Percentiles rank a stretch among this genome's conserved stretches.
Evolutionary conservation across 2,797 vertebrate species (phyloP).

Genomic region (Bovichtus variegatus): DNA sequence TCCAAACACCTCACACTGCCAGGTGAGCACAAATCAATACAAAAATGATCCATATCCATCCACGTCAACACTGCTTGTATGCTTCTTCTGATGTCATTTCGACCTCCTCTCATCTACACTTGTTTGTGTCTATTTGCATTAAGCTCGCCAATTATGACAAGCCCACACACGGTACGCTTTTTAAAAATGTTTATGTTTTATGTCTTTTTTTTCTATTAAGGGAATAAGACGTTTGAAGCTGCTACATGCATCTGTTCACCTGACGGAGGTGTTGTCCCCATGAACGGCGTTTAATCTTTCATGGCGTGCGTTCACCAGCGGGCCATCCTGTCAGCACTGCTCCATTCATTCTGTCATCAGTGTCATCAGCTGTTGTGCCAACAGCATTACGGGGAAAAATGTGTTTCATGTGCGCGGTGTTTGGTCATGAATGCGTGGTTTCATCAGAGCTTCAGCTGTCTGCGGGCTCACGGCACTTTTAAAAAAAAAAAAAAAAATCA

Average conservation of each 20-base stretch:
- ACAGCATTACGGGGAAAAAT: slow-evolving; percentile 10
- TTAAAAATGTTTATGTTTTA: not conserved
- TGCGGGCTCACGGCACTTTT: not conserved
- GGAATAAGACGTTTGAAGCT: not conserved
- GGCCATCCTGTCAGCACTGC: slow-evolving; percentile 47
- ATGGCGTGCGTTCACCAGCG: slow-evolving; percentile 11
- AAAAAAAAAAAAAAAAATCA: slow-evolving; percentile 4
- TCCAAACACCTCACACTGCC: not conserved
- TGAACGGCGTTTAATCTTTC: slow-evolving; percentile 38
- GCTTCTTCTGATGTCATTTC: not conserved
- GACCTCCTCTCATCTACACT: not conserved
- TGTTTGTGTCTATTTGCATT: not conserved
- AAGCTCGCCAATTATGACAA: not conserved
- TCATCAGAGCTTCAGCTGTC: slow-evolving; percentile 19
- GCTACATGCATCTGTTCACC: slow-evolving; percentile 45
- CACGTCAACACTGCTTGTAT: not conserved
- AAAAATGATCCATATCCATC: slow-evolving; percentile 13
- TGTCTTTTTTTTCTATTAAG: not conserved
- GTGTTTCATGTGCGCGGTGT: slow-evolving; percentile 3
- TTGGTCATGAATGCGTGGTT: slow-evolving; percentile 3
- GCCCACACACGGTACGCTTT: not conserved
- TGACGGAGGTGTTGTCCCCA: slow-evolving; percentile 18
- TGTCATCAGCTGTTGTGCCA: slow-evolving; percentile 48
- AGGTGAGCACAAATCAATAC: slow-evolving; percentile 11
- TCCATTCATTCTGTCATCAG: slow-evolving; percentile 50